Evolutionary conservation across 1,140 invertebrate genomes (phyloP), one percentile per base, ranked within the genome.

Genomic region (Ips nitidus): DNA sequence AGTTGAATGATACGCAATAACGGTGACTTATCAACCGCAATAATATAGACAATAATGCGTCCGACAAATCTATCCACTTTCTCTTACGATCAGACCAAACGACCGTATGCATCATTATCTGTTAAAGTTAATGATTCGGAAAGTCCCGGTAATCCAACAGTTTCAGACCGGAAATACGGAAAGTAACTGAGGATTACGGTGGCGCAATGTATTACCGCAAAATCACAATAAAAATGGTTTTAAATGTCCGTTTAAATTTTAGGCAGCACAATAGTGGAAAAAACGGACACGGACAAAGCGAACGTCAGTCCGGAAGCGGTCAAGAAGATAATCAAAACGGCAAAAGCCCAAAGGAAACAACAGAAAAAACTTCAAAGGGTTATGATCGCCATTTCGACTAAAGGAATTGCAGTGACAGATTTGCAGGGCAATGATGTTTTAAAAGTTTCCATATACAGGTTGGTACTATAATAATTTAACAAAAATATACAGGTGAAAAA

Each of bases 361-460:
- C 86, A 86, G 72, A 91, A 89, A 75, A 93, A 92, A 75, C 79
- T 91, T 5, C 86, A 86, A 73, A 84, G 88, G 63, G 90, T 94
- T 36, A 87, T 86, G 59, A 75, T 94, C 36, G 88, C 86, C 45
- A 87, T 94, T 36, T 90, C 88, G 63, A 83, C 90, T 1, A 85
- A 86, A 73, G 91, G 92, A 58, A 91, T 95, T 60, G 81, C 86
- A 60, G 89, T 92, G 65, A 86, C 85, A 3, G 90, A 94, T 76
- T 77, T 2, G 81, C 83, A n/a, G 87, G 86, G 89, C 45, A 88
- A 92, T 77, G 86, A 89, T 69, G 82, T 91, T 7, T 81, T 92
- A 52, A 89, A 92, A 80, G 85, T 93, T 37, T 93, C 91, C 3
- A 94, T 95, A 79, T 94, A 94, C 80, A 92, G 89, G 91, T 22